phyloP scores from a whole-genome alignment of 2,113 vertebrate species.

The Lepisosteus oculatus region DNA sequence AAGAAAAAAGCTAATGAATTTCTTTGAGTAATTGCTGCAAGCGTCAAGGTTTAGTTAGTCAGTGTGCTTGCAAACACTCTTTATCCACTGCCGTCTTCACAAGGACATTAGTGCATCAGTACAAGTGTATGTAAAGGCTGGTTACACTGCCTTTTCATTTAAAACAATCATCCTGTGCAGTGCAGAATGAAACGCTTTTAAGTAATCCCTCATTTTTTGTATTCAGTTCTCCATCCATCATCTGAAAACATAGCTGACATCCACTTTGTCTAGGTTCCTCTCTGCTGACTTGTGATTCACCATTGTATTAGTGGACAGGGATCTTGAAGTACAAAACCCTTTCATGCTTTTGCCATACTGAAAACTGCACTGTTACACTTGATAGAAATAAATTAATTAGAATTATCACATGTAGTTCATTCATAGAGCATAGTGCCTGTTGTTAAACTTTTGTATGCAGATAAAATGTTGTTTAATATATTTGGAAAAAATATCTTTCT shows the following conservation, averaged over 20 bases:
- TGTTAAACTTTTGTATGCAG: background rate
- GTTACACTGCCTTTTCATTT: constrained; percentile 32
- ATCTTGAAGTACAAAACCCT: constrained; percentile 31
- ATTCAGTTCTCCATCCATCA: constrained; percentile 60
- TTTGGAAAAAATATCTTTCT: background rate
- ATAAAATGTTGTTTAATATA: background rate
- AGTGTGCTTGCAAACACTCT: background rate
- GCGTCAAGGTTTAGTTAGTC: background rate
- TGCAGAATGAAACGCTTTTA: constrained; percentile 49
- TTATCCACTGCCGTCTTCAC: background rate
- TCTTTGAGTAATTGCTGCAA: background rate
- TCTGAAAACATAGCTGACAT: constrained; percentile 43
- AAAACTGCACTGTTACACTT: constrained; percentile 34
- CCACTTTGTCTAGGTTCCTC: constrained; percentile 54
- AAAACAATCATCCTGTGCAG: constrained; percentile 40
- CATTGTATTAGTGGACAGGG: constrained; percentile 5
- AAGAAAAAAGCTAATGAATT: background rate
- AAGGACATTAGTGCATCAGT: constrained; percentile 15
- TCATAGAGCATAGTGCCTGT: background rate
- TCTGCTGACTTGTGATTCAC: constrained; percentile 52
- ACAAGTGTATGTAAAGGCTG: constrained; percentile 40
- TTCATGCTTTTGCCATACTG: constrained; percentile 30
- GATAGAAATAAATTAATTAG: constrained; percentile 35
- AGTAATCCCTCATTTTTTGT: constrained; percentile 57
- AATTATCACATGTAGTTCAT: background rate